phyloP scores from a whole-genome alignment of 2,797 vertebrate species.

The Carduelis carduelis region DNA sequence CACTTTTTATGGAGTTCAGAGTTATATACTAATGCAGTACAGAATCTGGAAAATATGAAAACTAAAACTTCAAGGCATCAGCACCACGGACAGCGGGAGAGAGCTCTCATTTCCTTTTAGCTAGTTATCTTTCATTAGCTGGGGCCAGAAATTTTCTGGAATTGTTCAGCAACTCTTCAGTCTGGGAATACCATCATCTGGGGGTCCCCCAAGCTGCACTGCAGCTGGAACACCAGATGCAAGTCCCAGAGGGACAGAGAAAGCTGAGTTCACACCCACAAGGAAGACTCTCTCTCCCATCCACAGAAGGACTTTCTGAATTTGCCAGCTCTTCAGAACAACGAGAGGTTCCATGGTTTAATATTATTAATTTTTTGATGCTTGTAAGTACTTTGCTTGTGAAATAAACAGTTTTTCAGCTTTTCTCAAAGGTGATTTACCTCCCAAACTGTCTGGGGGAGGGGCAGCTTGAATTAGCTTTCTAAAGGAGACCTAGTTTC shows the following conservation, averaged over 20 bases:
- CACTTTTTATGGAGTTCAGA: background rate
- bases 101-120: background rate
- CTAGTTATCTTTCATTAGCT: background rate
- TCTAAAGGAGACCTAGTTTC: background rate
- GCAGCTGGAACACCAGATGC: fast-evolving
- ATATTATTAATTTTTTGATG: background rate
- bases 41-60: background rate
- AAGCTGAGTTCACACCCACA: background rate
- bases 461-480: background rate
- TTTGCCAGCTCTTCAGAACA: background rate
- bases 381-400: background rate
- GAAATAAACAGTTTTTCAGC: background rate
- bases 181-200: fast-evolving
- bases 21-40: background rate
- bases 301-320: background rate
- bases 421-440: background rate
- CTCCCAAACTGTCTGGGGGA: background rate
- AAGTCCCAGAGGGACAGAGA: background rate
- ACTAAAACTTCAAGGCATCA: background rate
- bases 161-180: background rate
- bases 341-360: background rate
- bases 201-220: background rate
- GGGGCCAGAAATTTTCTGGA: background rate
- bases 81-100: fast-evolving
- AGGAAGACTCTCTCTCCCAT: background rate